Evolutionary conservation across 2,888 invertebrate genomes (phyloP).

Genomic region (Incurvaria masculella): DNA sequence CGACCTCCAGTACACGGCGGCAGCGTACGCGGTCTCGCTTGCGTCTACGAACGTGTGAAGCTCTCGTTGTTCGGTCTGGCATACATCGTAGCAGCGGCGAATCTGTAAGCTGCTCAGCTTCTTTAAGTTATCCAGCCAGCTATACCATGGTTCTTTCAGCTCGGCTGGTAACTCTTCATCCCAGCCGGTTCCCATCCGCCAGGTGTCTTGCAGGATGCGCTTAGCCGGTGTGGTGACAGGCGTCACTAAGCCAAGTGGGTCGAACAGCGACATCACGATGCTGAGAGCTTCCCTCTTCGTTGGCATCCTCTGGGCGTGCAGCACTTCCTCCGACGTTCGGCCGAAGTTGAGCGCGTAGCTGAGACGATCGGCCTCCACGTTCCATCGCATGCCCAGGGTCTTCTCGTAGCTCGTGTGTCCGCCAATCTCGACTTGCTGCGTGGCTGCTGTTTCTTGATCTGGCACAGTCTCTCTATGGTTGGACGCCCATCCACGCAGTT

Average conservation of each 20-base stretch:
- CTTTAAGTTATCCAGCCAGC: not conserved
- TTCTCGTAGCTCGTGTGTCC: slow-evolving; percentile 7
- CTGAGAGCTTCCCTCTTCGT: slow-evolving; percentile 18
- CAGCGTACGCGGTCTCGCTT: not conserved
- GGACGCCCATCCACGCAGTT: slow-evolving; percentile 7
- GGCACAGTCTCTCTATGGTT: slow-evolving; percentile 1
- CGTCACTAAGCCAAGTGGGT: slow-evolving; percentile 19
- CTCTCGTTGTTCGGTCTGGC: not conserved
- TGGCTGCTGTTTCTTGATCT: no score
- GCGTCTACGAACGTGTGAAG: not conserved
- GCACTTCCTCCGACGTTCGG: slow-evolving; percentile 10
- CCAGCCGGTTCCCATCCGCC: not conserved
- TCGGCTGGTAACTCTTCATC: not conserved
- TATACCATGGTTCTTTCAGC: not conserved
- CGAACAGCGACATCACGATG: slow-evolving; percentile 20
- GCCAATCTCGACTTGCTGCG: slow-evolving; percentile 2
- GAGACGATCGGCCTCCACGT: slow-evolving; percentile 12
- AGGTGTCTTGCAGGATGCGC: not conserved
- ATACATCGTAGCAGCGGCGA: not conserved
- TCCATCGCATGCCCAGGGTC: slow-evolving; percentile 18
- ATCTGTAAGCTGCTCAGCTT: not conserved
- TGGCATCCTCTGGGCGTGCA: slow-evolving; percentile 11
- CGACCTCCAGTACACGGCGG: not conserved
- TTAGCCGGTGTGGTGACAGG: slow-evolving; percentile 14
- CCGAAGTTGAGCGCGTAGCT: slow-evolving; percentile 12